Base-by-base conservation (phyloP, 1,140 invertebrate genomes). In the Lepidurus couesii region DNA sequence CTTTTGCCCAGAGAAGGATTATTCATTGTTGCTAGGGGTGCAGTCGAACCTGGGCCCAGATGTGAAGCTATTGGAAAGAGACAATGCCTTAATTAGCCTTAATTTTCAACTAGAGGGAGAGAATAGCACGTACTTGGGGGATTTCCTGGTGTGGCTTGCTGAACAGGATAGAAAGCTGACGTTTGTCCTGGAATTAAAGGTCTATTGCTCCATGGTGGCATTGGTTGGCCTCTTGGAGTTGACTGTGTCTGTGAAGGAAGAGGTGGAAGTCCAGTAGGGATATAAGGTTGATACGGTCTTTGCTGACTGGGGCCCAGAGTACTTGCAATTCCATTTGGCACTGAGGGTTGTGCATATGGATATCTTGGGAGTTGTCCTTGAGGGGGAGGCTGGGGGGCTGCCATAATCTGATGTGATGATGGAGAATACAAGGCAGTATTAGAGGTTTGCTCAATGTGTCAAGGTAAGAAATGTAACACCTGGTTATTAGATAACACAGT, bases 321-420 rank as follows among this genome's bases (percentile, higher is more conserved):
- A 34, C 34, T 34, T 65, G 53, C 21, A 65, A 65, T 65, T 65
- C 53, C 53, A 65, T 65, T 65, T 65, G 53, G 53, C 53, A 65
- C 53, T 65, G 53, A 21, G 21, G 53, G 13, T 65, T 65, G 53
- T 65, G 53, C 53, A 65, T 65, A 65, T 65, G 53, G 53, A 65
- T 65, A 65, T 65, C 53, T 65, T 13, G 53, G 53, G 53, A 65
- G 53, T 65, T 65, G 53, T 65, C 53, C 53, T 65, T 65, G 53
- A n/a, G 53, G 53, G 1, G 53, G 53, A 65, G 53, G 53, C 53
- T 65, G 53, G 16, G 53, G 53, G 3, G 53, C 53, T 65, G 53
- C 53, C 53, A 65, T 65, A n/a, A 65, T 65, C 53, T 65, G 53
- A n/a, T 65, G 53, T 65, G 53, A n/a, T 65, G 53, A 65, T 21